Base-by-base conservation (phyloP, 2,888 invertebrate genomes). In the Trissonchulus sp. region DNA sequence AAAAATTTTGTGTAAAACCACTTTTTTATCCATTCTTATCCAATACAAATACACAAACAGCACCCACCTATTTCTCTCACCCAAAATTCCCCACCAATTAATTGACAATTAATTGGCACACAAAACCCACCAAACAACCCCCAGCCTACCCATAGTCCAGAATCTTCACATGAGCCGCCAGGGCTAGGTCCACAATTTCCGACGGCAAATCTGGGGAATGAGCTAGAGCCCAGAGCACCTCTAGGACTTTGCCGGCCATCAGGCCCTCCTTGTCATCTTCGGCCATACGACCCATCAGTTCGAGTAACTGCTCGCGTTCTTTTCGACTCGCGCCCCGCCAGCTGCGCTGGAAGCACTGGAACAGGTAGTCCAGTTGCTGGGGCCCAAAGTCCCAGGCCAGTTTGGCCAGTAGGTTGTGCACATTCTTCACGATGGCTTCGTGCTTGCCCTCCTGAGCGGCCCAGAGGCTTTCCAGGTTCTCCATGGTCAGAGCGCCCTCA, bases 191-290 rank as follows among this genome's bases (percentile, higher is more conserved):
- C 90, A 97, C 92, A 78, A 96, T 96, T 86, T 98, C 97, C 1
- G 94, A 95, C 76, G 94, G 92, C 75, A 96, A 93, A 86, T 97
- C 96, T 81, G 93, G 93, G 74, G 94, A 93, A 86, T 96, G 95
- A 2, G 96, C 95, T 84, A 98, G 88, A 84, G 94, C 94, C 97
- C 97, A 98, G 86, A 98, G 93, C 68, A 97, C 88, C 77, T 93
- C 93, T 81, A 98, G 87, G 72, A 95, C 91, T 89, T 97, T 97
- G 85, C 94, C 93, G 68, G 97, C 96, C 97, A 97, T 97, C 15
- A 96, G 94, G 73, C 97, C 97, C 85, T 97, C 95, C 85, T 98
- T 97, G 85, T 98, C 97, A 85, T 98, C 97, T 86, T 98, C 97
- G 1, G 97, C 97, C 77, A 98, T 88, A 79, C 96, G 89, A 78